Base-by-base conservation (phyloP, 2,797 vertebrate species). In the Menidia menidia region DNA sequence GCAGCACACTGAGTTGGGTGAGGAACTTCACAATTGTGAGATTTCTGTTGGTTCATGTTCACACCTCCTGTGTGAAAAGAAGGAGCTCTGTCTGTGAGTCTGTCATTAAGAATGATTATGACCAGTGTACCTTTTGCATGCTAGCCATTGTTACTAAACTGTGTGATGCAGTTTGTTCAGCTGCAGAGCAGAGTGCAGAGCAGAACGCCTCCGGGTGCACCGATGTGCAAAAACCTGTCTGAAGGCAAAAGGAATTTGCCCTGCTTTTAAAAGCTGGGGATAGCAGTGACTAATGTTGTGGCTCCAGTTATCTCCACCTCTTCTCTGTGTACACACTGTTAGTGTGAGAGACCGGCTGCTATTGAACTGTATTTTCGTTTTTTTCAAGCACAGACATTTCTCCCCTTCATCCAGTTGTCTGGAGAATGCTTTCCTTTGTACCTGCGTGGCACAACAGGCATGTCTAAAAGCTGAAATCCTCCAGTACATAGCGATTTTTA, bases 171-270 rank as follows among this genome's bases (percentile, higher is more conserved):
- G 43, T 74, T 80, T 79, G 33, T 74, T 68, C 32, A 3, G 55
- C 60, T 60, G 18, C 64, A 60, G 44, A 13, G 45, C 42, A 45
- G 58, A 72, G 47, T 82, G 73, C 75, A 81, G 72, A 83, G 73
- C 75, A 81, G 72, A 62, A 77, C 44, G 59, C 77, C 74, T 64
- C 4, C 7, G 71, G 86, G 68, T 73, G 51, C 59, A 45, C 18
- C 43, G 81, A 90, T 91, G 81, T 92, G 91, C 67, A 87, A 87
- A 86, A 91, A 91, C 90, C 89, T 78, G 89, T 91, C 81, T 83
- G 75, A 73, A 76, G 78, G 75, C 81, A 80, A 81, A 87, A 71
- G 83, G 83, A 91, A 92, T 88, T 87, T 79, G 44, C 68, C 75
- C 39, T 59, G 43, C 62, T 75, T 69, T 80, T 53, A 66, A 68